Conservation (phyloP, 1,140 invertebrate genomes). For the Drosophila rhopaloa region DNA sequence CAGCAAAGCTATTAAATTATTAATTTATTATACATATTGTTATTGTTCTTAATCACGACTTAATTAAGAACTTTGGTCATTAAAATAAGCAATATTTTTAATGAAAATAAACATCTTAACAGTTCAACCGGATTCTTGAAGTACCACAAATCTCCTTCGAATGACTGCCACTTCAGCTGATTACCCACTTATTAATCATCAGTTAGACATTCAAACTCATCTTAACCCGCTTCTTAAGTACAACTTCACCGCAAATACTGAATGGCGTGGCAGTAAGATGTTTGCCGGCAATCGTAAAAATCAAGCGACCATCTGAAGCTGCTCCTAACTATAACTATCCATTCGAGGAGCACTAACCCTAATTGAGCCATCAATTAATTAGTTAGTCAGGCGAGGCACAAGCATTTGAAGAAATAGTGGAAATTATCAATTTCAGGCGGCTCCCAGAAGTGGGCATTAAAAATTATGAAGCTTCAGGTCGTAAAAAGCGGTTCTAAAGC, state of each 20-base stretch:
- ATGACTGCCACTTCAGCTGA: not conserved
- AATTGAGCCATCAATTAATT: conserved; percentile 70
- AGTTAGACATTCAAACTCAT: not conserved
- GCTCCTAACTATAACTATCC: not conserved
- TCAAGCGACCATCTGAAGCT: not conserved
- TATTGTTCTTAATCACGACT: too few species aligned
- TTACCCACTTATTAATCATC: conserved; percentile 3
- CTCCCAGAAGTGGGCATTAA: conserved; percentile 58
- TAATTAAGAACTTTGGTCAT: too few species aligned
- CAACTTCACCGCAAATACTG: not conserved
- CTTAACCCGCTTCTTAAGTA: not conserved
- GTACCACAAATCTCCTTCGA: not conserved
- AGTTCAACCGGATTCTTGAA: not conserved
- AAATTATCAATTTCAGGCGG: conserved; percentile 65
- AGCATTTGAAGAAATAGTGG: conserved; percentile 35
- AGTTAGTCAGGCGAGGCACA: conserved; percentile 33
- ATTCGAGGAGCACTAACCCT: conserved; percentile 11
- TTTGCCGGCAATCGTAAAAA: conserved; percentile 21
- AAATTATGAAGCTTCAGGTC: conserved; percentile 56
- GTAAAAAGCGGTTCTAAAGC: conserved; percentile 25
- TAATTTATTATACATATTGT: too few species aligned
- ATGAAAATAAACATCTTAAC: not conserved
- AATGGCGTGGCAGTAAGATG: conserved; percentile 5
- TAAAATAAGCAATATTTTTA: too few species aligned
- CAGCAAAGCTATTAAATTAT: too few species aligned